A percentile compares a stretch with the other conserved stretches of the same genome.
Evolutionary conservation across 2,797 vertebrate species (phyloP).

Genomic region (Clarias platycephalus): DNA sequence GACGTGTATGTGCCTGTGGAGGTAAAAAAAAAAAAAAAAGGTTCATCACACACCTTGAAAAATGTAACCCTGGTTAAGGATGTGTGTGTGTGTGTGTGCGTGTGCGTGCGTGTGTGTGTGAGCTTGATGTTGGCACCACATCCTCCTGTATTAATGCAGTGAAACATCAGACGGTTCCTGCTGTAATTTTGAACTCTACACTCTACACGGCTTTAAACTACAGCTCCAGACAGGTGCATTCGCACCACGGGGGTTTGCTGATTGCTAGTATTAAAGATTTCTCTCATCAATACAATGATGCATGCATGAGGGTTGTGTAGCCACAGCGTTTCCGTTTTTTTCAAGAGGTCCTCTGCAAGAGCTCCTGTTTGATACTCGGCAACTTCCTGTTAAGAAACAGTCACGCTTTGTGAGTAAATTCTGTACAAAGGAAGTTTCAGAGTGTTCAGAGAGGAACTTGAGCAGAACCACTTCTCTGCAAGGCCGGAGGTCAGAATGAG

Average conservation of each 20-base stretch:
- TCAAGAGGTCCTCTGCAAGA: neutral
- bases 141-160: neutral
- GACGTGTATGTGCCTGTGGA: constrained; percentile 23
- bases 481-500: neutral
- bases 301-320: neutral
- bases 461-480: neutral
- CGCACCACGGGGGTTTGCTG: neutral
- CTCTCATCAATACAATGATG: neutral
- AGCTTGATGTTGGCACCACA: neutral
- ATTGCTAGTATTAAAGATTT: neutral
- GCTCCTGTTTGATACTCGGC: neutral
- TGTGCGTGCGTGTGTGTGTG: neutral
- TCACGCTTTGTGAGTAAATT: neutral
- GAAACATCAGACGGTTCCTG: neutral
- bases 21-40: neutral
- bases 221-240: neutral
- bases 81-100: neutral
- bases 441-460: neutral
- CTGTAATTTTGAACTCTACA: neutral
- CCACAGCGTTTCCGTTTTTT: neutral
- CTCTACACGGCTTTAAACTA: too few relatives aligned
- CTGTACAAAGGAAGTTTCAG: neutral
- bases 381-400: constrained; percentile 11
- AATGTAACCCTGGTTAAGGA: neutral
- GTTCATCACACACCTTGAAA: neutral